Percentiles rank a stretch among this genome's conserved stretches.
Evolutionary conservation across 1,140 invertebrate genomes (phyloP).

Genomic region (Solenopsis fugax): DNA sequence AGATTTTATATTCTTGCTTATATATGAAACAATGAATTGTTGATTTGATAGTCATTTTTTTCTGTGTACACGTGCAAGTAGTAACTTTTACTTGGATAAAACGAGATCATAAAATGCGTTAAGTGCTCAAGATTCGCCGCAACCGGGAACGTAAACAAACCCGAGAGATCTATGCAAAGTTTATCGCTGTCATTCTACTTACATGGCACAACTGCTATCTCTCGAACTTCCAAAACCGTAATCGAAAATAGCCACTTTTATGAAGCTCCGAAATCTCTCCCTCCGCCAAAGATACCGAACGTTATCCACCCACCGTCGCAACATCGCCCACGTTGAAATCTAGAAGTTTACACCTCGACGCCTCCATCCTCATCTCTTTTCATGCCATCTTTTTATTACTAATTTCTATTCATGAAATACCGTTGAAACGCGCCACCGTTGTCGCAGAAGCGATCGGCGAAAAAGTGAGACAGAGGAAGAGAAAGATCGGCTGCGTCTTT

Average conservation of each 20-base stretch:
- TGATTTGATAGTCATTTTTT: no score
- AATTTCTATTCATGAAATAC: conserved; percentile 64
- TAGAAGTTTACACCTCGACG: conserved; percentile 45
- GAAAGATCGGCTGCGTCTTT: background rate
- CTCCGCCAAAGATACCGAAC: background rate
- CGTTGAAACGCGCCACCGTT: background rate
- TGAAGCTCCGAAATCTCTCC: background rate
- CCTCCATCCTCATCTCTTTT: conserved; percentile 53
- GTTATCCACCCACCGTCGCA: background rate
- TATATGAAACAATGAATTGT: no score
- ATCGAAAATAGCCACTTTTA: conserved; percentile 43
- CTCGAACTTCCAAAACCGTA: background rate
- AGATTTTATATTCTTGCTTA: no score
- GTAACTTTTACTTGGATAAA: background rate
- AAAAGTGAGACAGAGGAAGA: background rate
- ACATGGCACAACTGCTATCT: background rate
- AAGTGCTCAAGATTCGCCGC: background rate
- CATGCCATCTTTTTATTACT: conserved; percentile 53
- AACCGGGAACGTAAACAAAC: background rate
- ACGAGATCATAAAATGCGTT: background rate
- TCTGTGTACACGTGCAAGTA: background rate
- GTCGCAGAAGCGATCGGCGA: background rate
- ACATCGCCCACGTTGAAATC: conserved; percentile 39
- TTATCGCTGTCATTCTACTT: background rate
- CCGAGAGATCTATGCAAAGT: background rate